phyloP scores from a whole-genome alignment of 2,797 vertebrate species.

The Prunella strophiata region DNA sequence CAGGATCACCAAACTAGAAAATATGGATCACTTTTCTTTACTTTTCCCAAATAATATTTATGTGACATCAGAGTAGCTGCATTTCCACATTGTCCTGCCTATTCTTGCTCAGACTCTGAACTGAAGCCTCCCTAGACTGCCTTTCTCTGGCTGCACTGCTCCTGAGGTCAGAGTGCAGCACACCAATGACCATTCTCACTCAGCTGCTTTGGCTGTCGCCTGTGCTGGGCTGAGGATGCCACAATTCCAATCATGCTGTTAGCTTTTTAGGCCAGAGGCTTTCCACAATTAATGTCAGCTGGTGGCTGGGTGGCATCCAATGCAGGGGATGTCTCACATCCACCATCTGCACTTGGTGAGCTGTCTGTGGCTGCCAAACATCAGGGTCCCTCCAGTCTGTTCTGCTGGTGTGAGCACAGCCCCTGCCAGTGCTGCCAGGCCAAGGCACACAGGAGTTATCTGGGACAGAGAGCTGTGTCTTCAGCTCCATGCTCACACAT shows the following conservation, averaged over 20 bases:
- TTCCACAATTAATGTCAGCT: background rate
- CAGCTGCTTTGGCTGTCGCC: background rate
- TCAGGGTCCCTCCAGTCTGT: background rate
- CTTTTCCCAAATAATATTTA: background rate
- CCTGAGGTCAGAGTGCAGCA: background rate
- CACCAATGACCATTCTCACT: background rate
- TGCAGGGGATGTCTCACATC: background rate
- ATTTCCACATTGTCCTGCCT: background rate
- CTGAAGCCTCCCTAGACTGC: background rate
- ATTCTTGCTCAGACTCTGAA: background rate
- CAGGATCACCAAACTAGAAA: background rate
- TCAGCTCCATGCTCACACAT: background rate
- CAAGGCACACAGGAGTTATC: background rate
- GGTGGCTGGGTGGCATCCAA: background rate
- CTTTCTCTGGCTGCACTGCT: background rate
- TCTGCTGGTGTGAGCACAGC: rapidly evolving
- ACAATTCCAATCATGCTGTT: background rate
- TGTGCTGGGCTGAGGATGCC: background rate
- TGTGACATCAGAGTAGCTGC: background rate
- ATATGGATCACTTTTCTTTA: background rate
- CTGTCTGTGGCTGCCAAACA: background rate
- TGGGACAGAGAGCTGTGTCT: background rate
- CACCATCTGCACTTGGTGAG: background rate
- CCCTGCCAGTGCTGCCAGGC: rapidly evolving
- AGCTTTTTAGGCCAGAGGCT: background rate